A percentile compares a stretch with the other conserved stretches of the same genome.
phyloP scores from a whole-genome alignment of 2,888 invertebrate species.

The Dione vanillae region DNA sequence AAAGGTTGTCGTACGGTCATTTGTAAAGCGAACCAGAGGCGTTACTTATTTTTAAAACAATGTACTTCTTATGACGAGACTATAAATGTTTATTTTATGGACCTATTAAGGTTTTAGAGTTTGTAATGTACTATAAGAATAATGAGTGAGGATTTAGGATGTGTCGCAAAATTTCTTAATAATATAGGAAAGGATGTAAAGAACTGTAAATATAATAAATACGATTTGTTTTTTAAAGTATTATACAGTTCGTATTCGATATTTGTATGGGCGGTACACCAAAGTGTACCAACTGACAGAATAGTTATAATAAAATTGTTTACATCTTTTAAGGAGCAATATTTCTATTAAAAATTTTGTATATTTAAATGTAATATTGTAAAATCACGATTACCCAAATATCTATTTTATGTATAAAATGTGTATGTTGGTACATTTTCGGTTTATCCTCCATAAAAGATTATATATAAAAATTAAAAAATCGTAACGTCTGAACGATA shows the following conservation, averaged over 20 bases:
- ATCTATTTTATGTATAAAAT: neutral
- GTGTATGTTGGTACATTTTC: neutral
- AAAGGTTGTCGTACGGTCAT: constrained; percentile 5
- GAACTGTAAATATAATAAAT: constrained; percentile 21
- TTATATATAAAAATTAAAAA: constrained; percentile 13
- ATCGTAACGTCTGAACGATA: neutral
- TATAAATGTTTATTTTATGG: constrained; percentile 20
- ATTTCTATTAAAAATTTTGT: neutral
- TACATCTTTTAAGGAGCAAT: neutral
- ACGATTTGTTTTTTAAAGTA: constrained; percentile 10
- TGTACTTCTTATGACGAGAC: constrained; percentile 24
- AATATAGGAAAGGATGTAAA: constrained; percentile 9
- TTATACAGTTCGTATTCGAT: constrained; percentile 17
- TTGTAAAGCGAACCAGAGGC: neutral
- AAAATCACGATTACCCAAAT: neutral
- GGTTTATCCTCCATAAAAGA: neutral
- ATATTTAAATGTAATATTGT: neutral
- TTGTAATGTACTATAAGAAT: constrained; percentile 8
- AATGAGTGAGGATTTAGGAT: neutral
- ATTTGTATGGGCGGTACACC: neutral
- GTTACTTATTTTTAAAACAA: constrained; percentile 12
- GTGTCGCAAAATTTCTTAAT: constrained; percentile 16
- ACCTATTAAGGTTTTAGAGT: constrained; percentile 9
- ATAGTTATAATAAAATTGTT: neutral
- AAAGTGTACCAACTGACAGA: constrained; percentile 11